These are phyloP conservation scores for Mormyrops attenuatus DNA, from an alignment of 2,797 vertebrate genomes.

Conservation along the genomic window DNA sequence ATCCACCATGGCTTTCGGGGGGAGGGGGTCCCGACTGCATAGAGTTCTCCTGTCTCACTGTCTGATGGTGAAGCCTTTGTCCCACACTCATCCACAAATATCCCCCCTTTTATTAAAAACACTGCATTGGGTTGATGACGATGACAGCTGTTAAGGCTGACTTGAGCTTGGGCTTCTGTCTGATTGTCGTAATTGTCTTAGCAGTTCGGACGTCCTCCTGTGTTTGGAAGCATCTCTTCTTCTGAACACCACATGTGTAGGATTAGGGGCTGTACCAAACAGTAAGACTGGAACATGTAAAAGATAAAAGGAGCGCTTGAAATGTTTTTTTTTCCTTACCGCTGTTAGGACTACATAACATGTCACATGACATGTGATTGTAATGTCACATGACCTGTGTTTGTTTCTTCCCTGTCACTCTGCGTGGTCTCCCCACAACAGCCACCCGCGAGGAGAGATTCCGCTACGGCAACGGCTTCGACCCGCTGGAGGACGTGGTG, in stretches of 20 bases:
- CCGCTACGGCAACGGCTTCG: constrained; percentile 61
- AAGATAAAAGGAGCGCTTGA: not conserved
- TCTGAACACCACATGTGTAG: not conserved
- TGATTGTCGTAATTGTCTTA: not conserved
- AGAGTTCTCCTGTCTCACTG: not conserved
- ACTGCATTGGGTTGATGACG: not conserved
- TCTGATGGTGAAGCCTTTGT: not conserved
- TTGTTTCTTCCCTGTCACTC: not conserved
- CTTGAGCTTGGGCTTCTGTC: not conserved
- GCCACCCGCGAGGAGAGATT: constrained; percentile 64
- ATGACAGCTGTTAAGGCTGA: not conserved
- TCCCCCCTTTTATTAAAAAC: not conserved
- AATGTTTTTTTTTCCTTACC: not conserved
- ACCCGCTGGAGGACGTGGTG: constrained; percentile 70
- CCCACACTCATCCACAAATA: not conserved
- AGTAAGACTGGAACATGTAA: not conserved
- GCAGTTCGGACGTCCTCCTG: not conserved
- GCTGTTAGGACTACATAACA: not conserved
- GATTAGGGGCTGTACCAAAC: not conserved
- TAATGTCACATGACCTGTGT: not conserved
- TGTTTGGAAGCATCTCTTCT: not conserved
- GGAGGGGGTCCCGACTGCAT: not conserved
- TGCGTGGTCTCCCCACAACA: constrained; percentile 30
- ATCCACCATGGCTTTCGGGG: not conserved
- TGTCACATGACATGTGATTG: not conserved